Conservation (phyloP, 2,797 vertebrate species). For the Onychomys leucogaster region DNA sequence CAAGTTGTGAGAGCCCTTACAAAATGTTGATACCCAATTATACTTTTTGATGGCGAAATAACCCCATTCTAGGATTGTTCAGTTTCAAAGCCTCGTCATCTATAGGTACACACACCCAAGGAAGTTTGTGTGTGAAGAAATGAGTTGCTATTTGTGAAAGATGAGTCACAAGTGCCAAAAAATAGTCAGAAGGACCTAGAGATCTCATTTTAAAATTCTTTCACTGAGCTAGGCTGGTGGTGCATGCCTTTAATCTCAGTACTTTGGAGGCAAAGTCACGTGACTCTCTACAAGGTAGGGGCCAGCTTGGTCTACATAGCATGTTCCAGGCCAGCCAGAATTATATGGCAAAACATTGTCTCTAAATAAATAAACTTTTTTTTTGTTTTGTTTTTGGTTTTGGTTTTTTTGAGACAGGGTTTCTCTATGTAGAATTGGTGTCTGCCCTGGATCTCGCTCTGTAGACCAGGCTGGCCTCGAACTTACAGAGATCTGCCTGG, state of each 20-base stretch:
- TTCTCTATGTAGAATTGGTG: too few relatives aligned
- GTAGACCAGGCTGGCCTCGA: too few relatives aligned
- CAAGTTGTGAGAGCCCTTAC: slow-evolving; percentile 16
- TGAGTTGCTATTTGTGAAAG: background rate
- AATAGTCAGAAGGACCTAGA: background rate
- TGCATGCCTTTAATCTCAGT: background rate
- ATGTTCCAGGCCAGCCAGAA: background rate
- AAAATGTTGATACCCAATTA: slow-evolving; percentile 38
- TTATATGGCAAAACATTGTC: background rate
- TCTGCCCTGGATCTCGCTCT: too few relatives aligned
- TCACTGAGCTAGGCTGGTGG: background rate
- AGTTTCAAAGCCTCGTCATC: background rate
- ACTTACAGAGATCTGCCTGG: too few relatives aligned
- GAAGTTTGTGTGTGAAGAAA: background rate
- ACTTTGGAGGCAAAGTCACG: background rate
- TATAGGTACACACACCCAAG: background rate
- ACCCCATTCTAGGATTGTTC: background rate
- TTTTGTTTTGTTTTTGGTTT: too few relatives aligned
- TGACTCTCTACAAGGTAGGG: background rate
- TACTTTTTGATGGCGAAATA: slow-evolving; percentile 54
- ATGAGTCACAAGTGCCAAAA: background rate
- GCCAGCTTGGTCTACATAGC: background rate
- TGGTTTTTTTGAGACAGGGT: too few relatives aligned
- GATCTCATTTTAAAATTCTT: background rate
- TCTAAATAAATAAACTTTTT: background rate